Base-by-base conservation (phyloP, 2,113 vertebrate genomes). In the Scomber colias region DNA sequence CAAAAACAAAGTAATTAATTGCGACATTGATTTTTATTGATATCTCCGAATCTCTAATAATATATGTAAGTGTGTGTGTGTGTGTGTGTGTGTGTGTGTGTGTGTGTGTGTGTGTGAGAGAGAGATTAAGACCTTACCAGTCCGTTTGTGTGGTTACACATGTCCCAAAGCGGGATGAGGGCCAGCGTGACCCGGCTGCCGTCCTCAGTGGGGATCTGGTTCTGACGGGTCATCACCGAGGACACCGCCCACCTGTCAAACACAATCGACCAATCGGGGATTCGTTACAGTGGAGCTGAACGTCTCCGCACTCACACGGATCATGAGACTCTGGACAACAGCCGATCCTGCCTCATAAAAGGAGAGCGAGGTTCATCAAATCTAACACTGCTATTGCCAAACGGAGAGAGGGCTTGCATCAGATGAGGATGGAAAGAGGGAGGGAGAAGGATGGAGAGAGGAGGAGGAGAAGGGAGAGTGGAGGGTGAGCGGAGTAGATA, bases 131-230 rank as follows among this genome's bases (percentile, higher is more conserved):
- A 11, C 11, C 5, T 65, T 93, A 99, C 98, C 97, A 99, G 95
- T 84, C 98, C 98, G 6, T 97, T 99, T 79, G 96, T 99, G 93
- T 99, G 98, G 92, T 99, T 99, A 81, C 98, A 99, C 98, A 99
- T 99, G 93, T 99, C 98, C 98, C 98, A 99, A 4, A 99, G 89
- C 5, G 97, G 98, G 89, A 99, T 99, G 27, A 99, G 95, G 44
- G 98, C 98, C 91, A 99, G 92, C 12, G 97, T 99, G 91, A 99
- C 96, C 46, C 95, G 95, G 83, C 96, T 97, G 61, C 98, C 98
- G 1, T 99, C 98, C 92, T 98, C 97, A 10, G 97, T 98, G 19
- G 98, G 98, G 83, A 99, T 99, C 88, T 99, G 98, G 92, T 99
- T 99, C 92, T 99, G 98, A 19, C 98, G 95, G 2, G 98, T 99